Base-by-base conservation (phyloP, 2,113 vertebrate species). In the Rhynchomys soricoides region DNA sequence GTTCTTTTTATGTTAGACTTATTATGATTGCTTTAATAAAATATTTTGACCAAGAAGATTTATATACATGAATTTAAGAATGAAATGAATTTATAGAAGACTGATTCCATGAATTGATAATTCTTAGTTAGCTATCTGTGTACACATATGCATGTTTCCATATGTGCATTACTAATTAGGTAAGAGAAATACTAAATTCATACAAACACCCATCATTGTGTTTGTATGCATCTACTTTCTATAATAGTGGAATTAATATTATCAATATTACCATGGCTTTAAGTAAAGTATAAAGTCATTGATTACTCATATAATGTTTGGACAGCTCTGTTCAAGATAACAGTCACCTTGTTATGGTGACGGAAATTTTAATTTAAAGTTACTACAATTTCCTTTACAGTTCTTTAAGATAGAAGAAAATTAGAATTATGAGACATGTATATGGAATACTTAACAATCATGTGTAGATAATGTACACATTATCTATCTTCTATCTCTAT, bases 241-340 rank as follows among this genome's bases (percentile, higher is more conserved):
- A 74, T 1, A 5, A 5, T 48, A 87, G 22, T 90, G 26, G 82
- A 86, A 62, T 45, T 66, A 55, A 64, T 59, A 52, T 82, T 71
- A 8, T 85, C 8, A n/a, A 90, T 81, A 88, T 92, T 12, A 34
- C 5, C 31, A 55, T 34, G 45, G 21, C 19, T 59, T 5, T 75
- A 81, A 68, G 0, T 79, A 64, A 2, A 57, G 22, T 64, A 68
- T 31, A 77, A 94, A 21, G 19, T 40, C 55, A 82, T 66, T 62
- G 9, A 3, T 89, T 89, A 40, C 31, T 96, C 4, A 74, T 83
- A 62, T 91, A 91, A 91, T 86, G 52, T 22, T 75, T 50, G 4
- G 5, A 3, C 19, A 94, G 2, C 17, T 87, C 31, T 95, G 4
- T 79, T 78, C 5, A 50, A 81, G 15, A 50, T n/a, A 83, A 17